Evolutionary conservation across 2,888 invertebrate genomes (phyloP).

Genomic region (Melinaea marsaeus): DNA sequence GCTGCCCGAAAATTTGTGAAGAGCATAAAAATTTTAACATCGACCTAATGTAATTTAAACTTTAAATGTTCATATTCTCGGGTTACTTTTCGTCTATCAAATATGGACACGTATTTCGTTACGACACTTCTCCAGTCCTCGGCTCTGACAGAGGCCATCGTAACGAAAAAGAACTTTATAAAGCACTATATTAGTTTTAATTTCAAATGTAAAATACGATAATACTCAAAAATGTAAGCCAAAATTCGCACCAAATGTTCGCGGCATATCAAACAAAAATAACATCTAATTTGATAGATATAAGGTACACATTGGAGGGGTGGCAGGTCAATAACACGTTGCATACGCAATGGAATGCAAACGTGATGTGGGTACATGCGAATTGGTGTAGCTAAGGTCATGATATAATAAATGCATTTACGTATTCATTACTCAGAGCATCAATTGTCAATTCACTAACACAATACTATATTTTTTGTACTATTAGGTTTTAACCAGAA

Average conservation of each 20-base stretch:
- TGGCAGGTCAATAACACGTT: conserved; percentile 25
- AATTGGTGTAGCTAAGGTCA: conserved; percentile 45
- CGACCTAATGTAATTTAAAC: conserved; percentile 31
- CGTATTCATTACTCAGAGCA: conserved; percentile 14
- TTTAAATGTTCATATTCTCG: conserved; percentile 17
- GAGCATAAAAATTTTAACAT: conserved; percentile 53
- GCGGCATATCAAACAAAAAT: conserved; percentile 24
- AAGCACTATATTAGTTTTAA: conserved; percentile 24
- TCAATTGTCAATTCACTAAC: conserved; percentile 9
- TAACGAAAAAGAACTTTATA: conserved; percentile 30
- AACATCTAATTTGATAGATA: conserved; percentile 23
- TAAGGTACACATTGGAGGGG: conserved; percentile 30
- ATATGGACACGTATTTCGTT: conserved; percentile 11
- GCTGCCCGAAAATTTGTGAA: conserved; percentile 51
- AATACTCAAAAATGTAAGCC: conserved; percentile 24
- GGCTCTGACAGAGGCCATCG: background rate
- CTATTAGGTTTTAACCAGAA: background rate
- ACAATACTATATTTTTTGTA: background rate
- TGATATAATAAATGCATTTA: conserved; percentile 35
- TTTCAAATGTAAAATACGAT: conserved; percentile 25
- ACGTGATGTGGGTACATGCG: conserved; percentile 36
- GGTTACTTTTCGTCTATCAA: background rate
- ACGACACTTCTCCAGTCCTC: background rate
- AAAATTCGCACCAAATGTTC: conserved; percentile 22
- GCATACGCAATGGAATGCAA: conserved; percentile 38